phyloP scores from a whole-genome alignment of 2,113 vertebrate genomes.

The Leucoraja erinaceus region DNA sequence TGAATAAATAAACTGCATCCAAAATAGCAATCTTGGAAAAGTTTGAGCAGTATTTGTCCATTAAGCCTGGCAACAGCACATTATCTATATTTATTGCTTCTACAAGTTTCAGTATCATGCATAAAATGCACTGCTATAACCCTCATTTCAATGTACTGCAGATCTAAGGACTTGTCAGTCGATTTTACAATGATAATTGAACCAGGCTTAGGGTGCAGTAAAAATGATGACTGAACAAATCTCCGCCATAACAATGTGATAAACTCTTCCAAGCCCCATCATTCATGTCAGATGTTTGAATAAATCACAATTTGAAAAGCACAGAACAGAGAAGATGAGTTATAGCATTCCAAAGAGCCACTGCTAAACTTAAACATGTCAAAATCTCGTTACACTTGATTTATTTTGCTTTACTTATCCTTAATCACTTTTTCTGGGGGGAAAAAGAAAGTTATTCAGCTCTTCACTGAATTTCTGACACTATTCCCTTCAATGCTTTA shows the following conservation, averaged over 20 bases:
- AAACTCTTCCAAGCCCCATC: not conserved
- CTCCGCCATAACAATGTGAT: not conserved
- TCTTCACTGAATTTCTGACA: not conserved
- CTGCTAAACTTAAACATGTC: not conserved
- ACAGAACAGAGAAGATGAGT: not conserved
- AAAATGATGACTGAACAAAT: not conserved
- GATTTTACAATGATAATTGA: not conserved
- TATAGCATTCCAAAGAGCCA: not conserved
- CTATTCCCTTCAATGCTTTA: not conserved
- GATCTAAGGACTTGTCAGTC: not conserved
- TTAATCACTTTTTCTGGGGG: not conserved
- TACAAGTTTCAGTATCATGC: not conserved
- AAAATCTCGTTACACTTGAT: not conserved
- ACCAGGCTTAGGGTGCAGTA: not conserved
- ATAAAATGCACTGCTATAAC: not conserved
- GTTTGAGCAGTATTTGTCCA: not conserved
- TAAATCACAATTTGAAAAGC: not conserved
- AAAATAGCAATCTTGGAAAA: not conserved
- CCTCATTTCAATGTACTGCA: not conserved
- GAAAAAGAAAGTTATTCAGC: not conserved
- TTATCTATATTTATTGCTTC: not conserved
- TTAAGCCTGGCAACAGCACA: not conserved
- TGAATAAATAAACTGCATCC: not conserved
- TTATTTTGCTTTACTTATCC: not conserved
- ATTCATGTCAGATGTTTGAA: not conserved